Conservation (phyloP, 2,797 vertebrate genomes). For the Gymnothorax reevesii region DNA sequence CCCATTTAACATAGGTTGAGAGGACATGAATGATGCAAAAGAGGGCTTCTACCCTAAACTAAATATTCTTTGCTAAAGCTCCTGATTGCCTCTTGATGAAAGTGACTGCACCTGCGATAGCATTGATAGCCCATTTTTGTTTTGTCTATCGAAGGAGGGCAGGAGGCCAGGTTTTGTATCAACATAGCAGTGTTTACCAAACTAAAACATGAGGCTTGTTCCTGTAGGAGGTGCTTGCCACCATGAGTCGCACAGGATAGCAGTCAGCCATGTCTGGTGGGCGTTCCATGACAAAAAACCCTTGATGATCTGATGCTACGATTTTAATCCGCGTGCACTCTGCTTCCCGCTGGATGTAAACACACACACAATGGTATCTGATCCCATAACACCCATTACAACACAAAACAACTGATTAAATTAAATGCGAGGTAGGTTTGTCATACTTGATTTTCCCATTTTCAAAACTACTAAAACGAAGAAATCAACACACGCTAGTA, state of each 20-base stretch:
- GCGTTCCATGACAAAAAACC: constrained; percentile 57
- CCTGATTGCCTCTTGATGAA: constrained; percentile 58
- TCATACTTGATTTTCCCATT: neutral
- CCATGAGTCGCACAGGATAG: constrained; percentile 58
- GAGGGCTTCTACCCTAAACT: constrained; percentile 49
- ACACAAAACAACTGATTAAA: constrained; percentile 21
- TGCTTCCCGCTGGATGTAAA: constrained; percentile 63
- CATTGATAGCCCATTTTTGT: constrained; percentile 63
- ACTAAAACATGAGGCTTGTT: constrained; percentile 68
- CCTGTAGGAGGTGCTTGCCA: constrained; percentile 42
- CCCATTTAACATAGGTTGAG: constrained; percentile 18
- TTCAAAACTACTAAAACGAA: neutral
- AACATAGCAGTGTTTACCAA: constrained; percentile 62
- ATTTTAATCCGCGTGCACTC: constrained; percentile 67
- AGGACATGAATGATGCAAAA: constrained; percentile 42
- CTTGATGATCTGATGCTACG: constrained; percentile 61
- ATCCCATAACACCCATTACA: constrained; percentile 36
- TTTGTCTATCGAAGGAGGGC: constrained; percentile 69
- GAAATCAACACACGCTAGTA: neutral
- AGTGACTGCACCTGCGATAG: constrained; percentile 55
- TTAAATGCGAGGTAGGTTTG: neutral
- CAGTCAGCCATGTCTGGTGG: constrained; percentile 50
- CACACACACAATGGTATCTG: constrained; percentile 54
- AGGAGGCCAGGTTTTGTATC: constrained; percentile 63
- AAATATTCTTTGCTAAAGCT: constrained; percentile 47